Conservation (phyloP, 2,888 invertebrate species). For the Heliconius ethilla region DNA sequence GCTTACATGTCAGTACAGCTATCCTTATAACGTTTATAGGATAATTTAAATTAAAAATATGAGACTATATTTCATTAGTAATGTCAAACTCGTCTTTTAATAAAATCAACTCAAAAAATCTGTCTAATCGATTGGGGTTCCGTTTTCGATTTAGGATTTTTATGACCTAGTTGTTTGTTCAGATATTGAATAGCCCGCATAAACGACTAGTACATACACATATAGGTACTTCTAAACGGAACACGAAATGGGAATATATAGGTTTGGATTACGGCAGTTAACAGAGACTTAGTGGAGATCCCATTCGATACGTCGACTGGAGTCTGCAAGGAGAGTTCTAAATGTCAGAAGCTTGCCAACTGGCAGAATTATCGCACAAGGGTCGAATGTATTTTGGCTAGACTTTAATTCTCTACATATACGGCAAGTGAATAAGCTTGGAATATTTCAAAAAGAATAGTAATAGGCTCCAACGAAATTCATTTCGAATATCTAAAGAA, state of each 20-base stretch:
- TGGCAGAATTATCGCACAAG: constrained; percentile 54
- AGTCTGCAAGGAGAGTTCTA: constrained; percentile 58
- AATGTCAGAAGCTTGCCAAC: constrained; percentile 64
- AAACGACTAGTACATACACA: constrained; percentile 13
- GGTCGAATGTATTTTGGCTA: constrained; percentile 54
- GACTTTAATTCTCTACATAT: constrained; percentile 33
- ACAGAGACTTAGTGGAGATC: constrained; percentile 57
- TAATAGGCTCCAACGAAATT: neutral
- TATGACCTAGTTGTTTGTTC: constrained; percentile 20
- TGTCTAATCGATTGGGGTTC: neutral
- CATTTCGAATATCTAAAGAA: neutral
- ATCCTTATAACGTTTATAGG: too few species aligned
- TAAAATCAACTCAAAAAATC: neutral
- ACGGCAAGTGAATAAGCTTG: constrained; percentile 30
- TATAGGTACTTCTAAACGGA: constrained; percentile 47
- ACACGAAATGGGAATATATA: constrained; percentile 51
- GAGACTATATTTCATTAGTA: neutral
- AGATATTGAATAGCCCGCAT: constrained; percentile 20
- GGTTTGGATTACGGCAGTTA: constrained; percentile 62
- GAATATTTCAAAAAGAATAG: constrained; percentile 15
- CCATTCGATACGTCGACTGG: constrained; percentile 54
- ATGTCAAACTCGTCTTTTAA: neutral
- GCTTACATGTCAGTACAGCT: too few species aligned
- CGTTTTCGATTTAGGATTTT: neutral
- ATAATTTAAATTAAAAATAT: neutral